Percentiles rank a stretch among this genome's conserved stretches.
Conservation (phyloP, 2,113 vertebrate species). For the Polyodon spathula region DNA sequence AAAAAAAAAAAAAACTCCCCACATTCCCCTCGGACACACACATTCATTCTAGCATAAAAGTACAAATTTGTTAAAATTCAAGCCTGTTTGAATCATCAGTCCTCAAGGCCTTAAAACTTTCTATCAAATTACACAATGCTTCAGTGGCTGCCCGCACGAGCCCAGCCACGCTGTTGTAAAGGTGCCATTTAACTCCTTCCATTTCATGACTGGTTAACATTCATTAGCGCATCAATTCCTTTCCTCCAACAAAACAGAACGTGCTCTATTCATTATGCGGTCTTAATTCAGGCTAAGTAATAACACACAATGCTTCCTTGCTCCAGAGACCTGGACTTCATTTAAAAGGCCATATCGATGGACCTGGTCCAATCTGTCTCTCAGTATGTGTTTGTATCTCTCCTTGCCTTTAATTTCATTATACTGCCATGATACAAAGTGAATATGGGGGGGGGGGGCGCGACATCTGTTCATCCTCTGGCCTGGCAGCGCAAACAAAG, state of each 20-base stretch:
- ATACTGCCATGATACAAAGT: conserved; percentile 12
- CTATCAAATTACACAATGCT: conserved; percentile 45
- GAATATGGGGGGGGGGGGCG: conserved; percentile 16
- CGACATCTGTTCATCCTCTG: conserved; percentile 49
- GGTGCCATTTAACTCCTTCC: conserved; percentile 34
- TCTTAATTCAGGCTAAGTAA: conserved; percentile 40
- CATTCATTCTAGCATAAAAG: conserved; percentile 1
- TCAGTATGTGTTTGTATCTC: conserved; percentile 1
- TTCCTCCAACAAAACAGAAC: conserved; percentile 30
- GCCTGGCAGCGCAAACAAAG: conserved; percentile 46
- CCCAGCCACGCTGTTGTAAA: conserved; percentile 14
- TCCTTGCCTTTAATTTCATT: conserved; percentile 24
- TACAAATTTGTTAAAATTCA: conserved; percentile 32
- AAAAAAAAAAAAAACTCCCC: background rate
- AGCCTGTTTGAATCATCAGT: conserved; percentile 38
- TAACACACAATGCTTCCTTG: conserved; percentile 26
- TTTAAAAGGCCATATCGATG: conserved; percentile 30
- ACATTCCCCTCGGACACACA: background rate
- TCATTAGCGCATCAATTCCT: conserved; percentile 39
- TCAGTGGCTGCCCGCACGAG: conserved; percentile 35
- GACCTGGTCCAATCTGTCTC: conserved; percentile 15
- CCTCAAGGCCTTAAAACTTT: conserved; percentile 47
- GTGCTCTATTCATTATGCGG: conserved; percentile 39
- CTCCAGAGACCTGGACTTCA: conserved; percentile 30
- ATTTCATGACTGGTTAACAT: conserved; percentile 59